Evolutionary conservation across 2,888 invertebrate species (phyloP).

Genomic region (Nasonovia ribisnigri): DNA sequence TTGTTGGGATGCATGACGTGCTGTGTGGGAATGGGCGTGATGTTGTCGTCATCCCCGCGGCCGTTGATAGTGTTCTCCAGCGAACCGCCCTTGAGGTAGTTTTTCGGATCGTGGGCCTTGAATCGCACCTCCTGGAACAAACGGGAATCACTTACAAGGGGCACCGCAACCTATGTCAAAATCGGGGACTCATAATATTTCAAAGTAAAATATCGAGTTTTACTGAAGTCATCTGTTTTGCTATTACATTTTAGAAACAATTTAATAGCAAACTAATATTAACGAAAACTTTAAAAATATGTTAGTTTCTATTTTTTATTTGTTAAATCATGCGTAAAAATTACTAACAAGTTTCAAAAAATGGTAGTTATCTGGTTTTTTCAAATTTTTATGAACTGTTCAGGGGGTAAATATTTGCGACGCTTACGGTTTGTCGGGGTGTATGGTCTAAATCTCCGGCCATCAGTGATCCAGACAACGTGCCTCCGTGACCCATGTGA

Average conservation of each 20-base stretch:
- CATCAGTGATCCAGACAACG: conserved; percentile 69
- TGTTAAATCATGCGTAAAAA: too few species aligned
- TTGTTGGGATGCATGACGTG: conserved; percentile 90
- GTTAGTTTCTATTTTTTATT: too few species aligned
- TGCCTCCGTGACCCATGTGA: conserved; percentile 72
- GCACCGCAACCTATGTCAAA: conserved; percentile 69
- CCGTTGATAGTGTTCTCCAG: conserved; percentile 93
- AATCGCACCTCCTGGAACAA: conserved; percentile 91
- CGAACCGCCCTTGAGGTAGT: conserved; percentile 92
- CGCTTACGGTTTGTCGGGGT: conserved; percentile 73
- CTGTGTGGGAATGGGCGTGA: conserved; percentile 77
- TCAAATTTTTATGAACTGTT: not conserved
- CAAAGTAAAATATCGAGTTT: too few species aligned
- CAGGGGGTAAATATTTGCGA: conserved; percentile 29
- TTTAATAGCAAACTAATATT: too few species aligned
- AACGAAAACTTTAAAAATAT: too few species aligned
- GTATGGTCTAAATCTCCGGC: conserved; percentile 72
- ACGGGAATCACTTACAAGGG: conserved; percentile 72
- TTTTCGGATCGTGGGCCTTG: conserved; percentile 94
- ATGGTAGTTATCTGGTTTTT: not conserved
- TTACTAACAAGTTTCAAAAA: too few species aligned
- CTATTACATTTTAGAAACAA: too few species aligned
- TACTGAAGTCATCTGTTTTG: too few species aligned
- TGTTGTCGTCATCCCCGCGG: conserved; percentile 76
- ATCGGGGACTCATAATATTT: not conserved